Evolutionary conservation across 2,113 vertebrate genomes (phyloP), one percentile per base, ranked within the genome.

Genomic region (Dicerorhinus sumatrensis): DNA sequence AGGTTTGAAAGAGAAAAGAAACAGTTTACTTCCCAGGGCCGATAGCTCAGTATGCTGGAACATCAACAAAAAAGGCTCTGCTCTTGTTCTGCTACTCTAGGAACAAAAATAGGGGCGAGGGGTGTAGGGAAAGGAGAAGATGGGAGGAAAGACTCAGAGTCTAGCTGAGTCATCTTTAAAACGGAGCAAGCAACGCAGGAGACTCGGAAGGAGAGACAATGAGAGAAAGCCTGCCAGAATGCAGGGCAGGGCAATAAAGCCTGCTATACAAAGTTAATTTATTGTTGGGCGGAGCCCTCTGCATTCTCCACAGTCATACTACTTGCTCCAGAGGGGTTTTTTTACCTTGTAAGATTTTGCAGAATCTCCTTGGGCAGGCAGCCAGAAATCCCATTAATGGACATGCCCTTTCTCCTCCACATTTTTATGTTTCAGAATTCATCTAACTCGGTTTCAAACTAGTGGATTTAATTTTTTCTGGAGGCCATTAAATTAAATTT

Each of bases 361-460:
- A 94, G 39, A 96, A 92, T 95, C 23, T 92, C 54, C 70, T 92
- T 82, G 67, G 94, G 86, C 70, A 91, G 42, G 14, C 36, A 79
- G 92, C 94, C 97, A 98, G 84, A 96, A 97, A 87, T 95, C 76
- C 94, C 95, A 98, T 98, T 97, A 97, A 96, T 92, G 56, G n/a
- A 48, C 20, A 65, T 88, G 69, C 62, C 27, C 62, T 90, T 96
- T 95, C 60, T 85, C n/a, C 36, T 92, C 17, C 54, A 51, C 46
- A 73, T 86, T 96, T 91, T 93, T 96, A 80, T 80, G 80, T 85
- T 80, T 92, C 48, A 12, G 94, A 88, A 94, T 95, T 95, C 83
- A 94, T 83, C 82, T 96, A 77, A 91, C n/a, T 86, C 18, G 0
- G 42, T 90, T 97, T 97, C 85, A 97, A 86, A 95, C 4, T 51